Conservation (phyloP, 1,140 invertebrate genomes). For the Drosophila simulans region DNA sequence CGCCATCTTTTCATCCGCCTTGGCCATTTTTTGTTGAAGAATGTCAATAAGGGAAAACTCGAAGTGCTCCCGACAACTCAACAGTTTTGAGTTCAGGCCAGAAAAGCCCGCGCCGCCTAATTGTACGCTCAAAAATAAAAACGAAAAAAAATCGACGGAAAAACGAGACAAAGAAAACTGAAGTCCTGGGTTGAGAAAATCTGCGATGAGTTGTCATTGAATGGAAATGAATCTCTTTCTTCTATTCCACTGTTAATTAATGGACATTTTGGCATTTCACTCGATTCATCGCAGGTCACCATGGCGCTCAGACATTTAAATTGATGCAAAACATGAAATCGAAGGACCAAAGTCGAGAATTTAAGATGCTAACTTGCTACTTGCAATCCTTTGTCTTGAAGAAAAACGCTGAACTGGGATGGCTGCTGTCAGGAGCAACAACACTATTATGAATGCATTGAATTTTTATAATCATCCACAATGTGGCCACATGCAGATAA, state of each 20-base stretch:
- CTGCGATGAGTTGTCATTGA: background rate
- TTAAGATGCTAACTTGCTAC: background rate
- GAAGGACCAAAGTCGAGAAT: background rate
- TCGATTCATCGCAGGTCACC: slow-evolving; percentile 34
- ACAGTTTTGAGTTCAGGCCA: slow-evolving; percentile 39
- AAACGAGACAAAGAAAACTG: slow-evolving; percentile 1
- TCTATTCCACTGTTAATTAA: slow-evolving; percentile 69
- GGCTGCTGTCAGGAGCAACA: slow-evolving; percentile 3
- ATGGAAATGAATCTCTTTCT: slow-evolving; percentile 35
- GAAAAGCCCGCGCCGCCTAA: slow-evolving; percentile 31
- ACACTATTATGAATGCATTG: slow-evolving; percentile 58
- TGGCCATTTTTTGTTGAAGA: slow-evolving; percentile 21
- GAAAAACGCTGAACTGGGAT: slow-evolving; percentile 13
- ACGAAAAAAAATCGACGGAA: background rate
- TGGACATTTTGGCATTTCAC: slow-evolving; percentile 51
- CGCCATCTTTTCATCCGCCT: background rate
- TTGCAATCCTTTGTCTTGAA: slow-evolving; percentile 10
- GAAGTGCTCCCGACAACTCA: slow-evolving; percentile 34
- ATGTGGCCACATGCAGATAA: slow-evolving; percentile 43
- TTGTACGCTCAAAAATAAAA: slow-evolving; percentile 14
- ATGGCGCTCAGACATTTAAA: slow-evolving; percentile 7
- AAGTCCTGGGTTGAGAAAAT: background rate
- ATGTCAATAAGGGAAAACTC: slow-evolving; percentile 39
- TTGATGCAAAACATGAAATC: background rate
- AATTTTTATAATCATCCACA: slow-evolving; percentile 62